Evolutionary conservation across 2,888 invertebrate species (phyloP).

Genomic region (Plusia festucae): DNA sequence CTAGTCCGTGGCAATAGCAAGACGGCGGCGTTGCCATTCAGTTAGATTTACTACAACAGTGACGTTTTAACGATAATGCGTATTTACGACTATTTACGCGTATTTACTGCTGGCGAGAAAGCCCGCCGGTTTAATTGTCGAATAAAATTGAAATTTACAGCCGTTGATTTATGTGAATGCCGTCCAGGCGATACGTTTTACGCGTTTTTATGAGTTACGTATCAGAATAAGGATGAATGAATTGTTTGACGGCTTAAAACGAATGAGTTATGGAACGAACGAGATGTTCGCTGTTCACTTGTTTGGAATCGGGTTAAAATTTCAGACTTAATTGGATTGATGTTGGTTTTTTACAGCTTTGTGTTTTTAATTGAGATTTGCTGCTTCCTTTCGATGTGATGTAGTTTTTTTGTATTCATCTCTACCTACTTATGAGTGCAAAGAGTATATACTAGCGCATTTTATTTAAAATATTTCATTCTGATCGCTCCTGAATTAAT

Average conservation of each 20-base stretch:
- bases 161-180: conserved; percentile 78
- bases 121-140: conserved; percentile 87
- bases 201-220: conserved; percentile 68
- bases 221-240: conserved; percentile 47
- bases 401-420: neutral
- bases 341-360: conserved; percentile 1
- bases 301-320: conserved; percentile 2
- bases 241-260: conserved; percentile 52
- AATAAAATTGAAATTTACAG: conserved; percentile 88
- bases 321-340: neutral
- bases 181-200: conserved; percentile 68
- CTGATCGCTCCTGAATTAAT: neutral
- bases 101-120: conserved; percentile 85
- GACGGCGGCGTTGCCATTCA: conserved; percentile 75
- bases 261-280: conserved; percentile 20
- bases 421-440: neutral
- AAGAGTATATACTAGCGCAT: neutral
- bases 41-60: conserved; percentile 81
- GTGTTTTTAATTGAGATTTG: conserved; percentile 2
- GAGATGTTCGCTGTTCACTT: conserved; percentile 16
- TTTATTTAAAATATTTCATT: neutral
- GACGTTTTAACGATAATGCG: conserved; percentile 89
- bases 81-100: conserved; percentile 87
- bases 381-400: neutral
- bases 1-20: conserved; percentile 62